Evolutionary conservation across 1,140 invertebrate species (phyloP), one percentile per base, ranked within the genome.

Genomic region (Calliopsis andreniformis): DNA sequence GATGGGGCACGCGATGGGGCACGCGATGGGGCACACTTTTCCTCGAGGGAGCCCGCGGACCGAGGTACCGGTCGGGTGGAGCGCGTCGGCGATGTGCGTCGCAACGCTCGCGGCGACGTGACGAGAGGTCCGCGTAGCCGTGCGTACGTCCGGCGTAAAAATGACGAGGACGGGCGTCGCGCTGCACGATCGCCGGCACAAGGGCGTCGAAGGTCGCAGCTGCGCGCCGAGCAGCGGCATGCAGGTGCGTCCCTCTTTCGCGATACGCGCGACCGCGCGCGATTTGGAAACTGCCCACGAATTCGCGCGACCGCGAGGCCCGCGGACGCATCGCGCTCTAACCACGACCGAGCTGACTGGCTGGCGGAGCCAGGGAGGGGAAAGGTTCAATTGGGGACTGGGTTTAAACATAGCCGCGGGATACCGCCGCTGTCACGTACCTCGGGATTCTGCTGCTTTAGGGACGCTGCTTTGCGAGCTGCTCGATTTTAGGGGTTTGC

Each of bases 141-240:
- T 72, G 51, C 64, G 70, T 76, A 23, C 62, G 79, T 82, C 77
- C 79, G 81, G 77, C 70, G 79, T 87, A 83, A 88, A 87, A 87
- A 86, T 88, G 87, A 83, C 66, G 64, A 81, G 79, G 78, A 80
- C 55, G 55, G 16, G 80, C 84, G 83, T 83, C 82, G 68, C 83
- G 80, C 79, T 82, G 80, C 78, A 84, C 49, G 72, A 80, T 51
- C 70, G 76, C 42, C 69, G 64, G 80, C 55, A 82, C 89, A 91
- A 91, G 90, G 90, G 86, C 90, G 80, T 80, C 72, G 84, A 91
- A 91, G 90, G 90, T 91, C 89, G 87, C 86, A 90, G 84, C 80
- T 87, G 87, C 86, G 87, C 89, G 82, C 49, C 81, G 39, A 56
- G 67, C 62, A 45, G 62, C 71, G 49, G 42, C 68, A 83, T 85